Percentiles rank a stretch among this genome's conserved stretches.
Evolutionary conservation across 2,113 vertebrate genomes (phyloP).

Genomic region (Hyperoodon ampullatus): DNA sequence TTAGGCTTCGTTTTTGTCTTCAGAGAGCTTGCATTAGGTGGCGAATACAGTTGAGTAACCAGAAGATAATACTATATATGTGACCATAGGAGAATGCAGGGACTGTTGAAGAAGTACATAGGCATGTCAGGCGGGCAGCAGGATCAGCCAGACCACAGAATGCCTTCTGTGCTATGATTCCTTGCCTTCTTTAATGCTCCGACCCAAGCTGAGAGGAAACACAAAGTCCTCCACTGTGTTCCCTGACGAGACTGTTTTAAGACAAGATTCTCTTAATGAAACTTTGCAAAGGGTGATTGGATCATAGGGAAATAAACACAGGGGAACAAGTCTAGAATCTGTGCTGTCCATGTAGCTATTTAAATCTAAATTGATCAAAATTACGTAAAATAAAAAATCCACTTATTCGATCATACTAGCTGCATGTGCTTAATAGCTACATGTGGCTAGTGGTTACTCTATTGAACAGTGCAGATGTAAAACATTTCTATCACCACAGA

Average conservation of each 20-base stretch:
- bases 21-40: background rate
- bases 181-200: background rate
- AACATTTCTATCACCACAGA: background rate
- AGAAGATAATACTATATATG: background rate
- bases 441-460: background rate
- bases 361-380: background rate
- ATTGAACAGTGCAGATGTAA: background rate
- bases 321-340: background rate
- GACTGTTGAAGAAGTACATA: background rate
- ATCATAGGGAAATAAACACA: background rate
- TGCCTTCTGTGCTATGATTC: background rate
- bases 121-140: too few relatives aligned
- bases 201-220: background rate
- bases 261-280: background rate
- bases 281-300: background rate
- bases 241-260: background rate
- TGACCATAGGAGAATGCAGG: background rate
- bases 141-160: rapidly evolving
- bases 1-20: background rate
- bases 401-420: background rate
- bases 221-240: background rate
- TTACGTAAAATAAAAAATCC: background rate
- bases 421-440: background rate
- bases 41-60: background rate
- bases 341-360: background rate